phyloP scores from a whole-genome alignment of 30 jellyfish, hydroid and myxozoan species.

The Turritopsis dohrnii region DNA sequence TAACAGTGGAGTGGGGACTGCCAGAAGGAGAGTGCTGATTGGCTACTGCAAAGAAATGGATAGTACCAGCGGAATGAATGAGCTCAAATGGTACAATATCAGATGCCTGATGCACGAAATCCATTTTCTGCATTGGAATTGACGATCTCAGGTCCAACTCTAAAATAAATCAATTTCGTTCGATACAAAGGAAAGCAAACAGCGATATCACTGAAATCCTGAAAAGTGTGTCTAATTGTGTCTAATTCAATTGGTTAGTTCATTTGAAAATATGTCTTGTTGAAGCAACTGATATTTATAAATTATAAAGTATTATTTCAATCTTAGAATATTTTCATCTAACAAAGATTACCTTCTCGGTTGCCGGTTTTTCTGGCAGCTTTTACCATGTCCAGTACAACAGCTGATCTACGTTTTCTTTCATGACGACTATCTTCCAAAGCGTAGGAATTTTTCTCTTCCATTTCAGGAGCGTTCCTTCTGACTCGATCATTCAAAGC shows the following conservation, averaged over 20 bases:
- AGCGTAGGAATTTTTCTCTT: not conserved
- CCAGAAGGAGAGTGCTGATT: not conserved
- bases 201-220: too few relatives aligned
- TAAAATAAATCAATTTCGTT: not conserved
- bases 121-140: not conserved
- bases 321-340: not conserved
- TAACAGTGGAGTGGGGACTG: slow-evolving; percentile 37
- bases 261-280: too few relatives aligned
- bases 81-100: slow-evolving; percentile 20
- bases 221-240: too few relatives aligned
- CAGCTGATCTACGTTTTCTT: slow-evolving; percentile 16
- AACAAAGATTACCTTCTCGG: slow-evolving; percentile 18
- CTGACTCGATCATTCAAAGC: not conserved
- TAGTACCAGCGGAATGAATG: not conserved
- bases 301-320: too few relatives aligned
- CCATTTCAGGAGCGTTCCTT: not conserved
- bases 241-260: too few relatives aligned
- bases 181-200: not conserved
- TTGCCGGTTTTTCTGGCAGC: slow-evolving; percentile 29
- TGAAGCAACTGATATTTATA: too few relatives aligned
- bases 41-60: slow-evolving; percentile 21
- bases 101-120: not conserved
- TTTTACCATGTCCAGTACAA: slow-evolving; percentile 21
- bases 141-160: slow-evolving; percentile 14
- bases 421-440: not conserved